Base-by-base conservation (phyloP, 23 tunicate genomes). In the Diplosoma virens region DNA sequence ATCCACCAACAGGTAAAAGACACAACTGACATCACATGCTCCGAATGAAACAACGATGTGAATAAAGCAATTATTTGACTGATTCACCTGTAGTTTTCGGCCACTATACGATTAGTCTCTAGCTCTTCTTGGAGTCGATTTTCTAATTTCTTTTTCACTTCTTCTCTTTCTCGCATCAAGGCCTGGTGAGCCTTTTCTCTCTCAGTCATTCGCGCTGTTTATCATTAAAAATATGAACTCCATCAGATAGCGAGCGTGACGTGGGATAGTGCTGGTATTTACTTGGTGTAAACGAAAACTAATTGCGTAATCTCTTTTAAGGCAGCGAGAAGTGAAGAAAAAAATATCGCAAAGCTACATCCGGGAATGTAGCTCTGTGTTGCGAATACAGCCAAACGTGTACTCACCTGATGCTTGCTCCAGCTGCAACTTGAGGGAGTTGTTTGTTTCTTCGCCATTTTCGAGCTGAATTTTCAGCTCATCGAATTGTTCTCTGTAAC, bases 21-120 rank as follows among this genome's bases (percentile, higher is more conserved):
- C n/a, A n/a, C n/a, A n/a, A n/a, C n/a, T n/a, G n/a, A n/a, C n/a
- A n/a, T n/a, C n/a, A n/a, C n/a, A n/a, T n/a, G n/a, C n/a, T n/a
- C n/a, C n/a, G n/a, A n/a, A n/a, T n/a, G n/a, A n/a, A n/a, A n/a
- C n/a, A n/a, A n/a, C n/a, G n/a, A n/a, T n/a, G n/a, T n/a, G n/a
- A n/a, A n/a, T n/a, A n/a, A n/a, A n/a, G n/a, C n/a, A n/a, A n/a
- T n/a, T n/a, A n/a, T n/a, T n/a, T n/a, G n/a, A n/a, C n/a, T n/a
- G n/a, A n/a, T n/a, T 33, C 41, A 89, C 96, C 96, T 82, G 70
- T 89, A 89, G 14, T 70, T 31, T 26, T 89, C 84, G 18, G 96
- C 96, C 0, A 82, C 73, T 32, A 56, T 61, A 30, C 46, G 48
- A 54, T 89, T 89, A 9, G 31, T 56, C 33, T 60, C 76, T 22